A percentile compares a stretch with the other conserved stretches of the same genome.
Evolutionary conservation across 2,113 vertebrate genomes (phyloP).

Genomic region (Caretta caretta): DNA sequence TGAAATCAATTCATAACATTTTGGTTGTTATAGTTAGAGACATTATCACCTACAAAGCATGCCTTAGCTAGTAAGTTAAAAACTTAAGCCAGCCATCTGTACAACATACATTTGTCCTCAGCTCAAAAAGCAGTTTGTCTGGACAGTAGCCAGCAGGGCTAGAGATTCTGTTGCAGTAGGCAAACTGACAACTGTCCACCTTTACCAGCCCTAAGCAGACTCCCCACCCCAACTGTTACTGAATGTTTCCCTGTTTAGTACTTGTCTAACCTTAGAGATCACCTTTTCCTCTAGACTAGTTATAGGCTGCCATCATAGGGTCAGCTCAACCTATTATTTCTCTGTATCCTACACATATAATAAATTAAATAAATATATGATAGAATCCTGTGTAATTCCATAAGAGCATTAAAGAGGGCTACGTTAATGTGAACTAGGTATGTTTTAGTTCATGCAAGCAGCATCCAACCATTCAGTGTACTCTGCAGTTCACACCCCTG

Average conservation of each 20-base stretch:
- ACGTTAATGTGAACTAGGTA: not conserved
- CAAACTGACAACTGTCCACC: slow-evolving; percentile 52
- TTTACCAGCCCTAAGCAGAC: slow-evolving; percentile 35
- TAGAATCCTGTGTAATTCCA: not conserved
- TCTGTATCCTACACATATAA: not conserved
- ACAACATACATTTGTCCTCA: slow-evolving; percentile 27
- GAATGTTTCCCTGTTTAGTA: accelerated
- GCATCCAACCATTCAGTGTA: not conserved
- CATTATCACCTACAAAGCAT: slow-evolving; percentile 54
- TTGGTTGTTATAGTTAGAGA: slow-evolving; percentile 69
- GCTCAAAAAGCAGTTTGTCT: slow-evolving; percentile 61
- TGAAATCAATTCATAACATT: slow-evolving; percentile 72
- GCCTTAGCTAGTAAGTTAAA: slow-evolving; percentile 59
- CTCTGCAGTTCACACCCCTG: not conserved
- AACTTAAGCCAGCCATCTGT: slow-evolving; percentile 38
- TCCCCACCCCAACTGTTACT: accelerated
- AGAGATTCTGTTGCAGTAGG: slow-evolving; percentile 8
- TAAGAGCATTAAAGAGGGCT: not conserved
- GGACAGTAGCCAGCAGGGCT: slow-evolving; percentile 49
- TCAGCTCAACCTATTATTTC: not conserved
- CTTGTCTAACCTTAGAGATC: slow-evolving; percentile 16
- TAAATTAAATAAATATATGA: not conserved
- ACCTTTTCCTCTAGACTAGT: not conserved
- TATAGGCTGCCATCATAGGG: not conserved
- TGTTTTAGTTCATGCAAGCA: not conserved